Evolutionary conservation across 37 sponge, comb jelly and placozoan genomes (phyloP), one percentile per base, ranked within the genome.

Genomic region (Aphrocallistes beatrix): DNA sequence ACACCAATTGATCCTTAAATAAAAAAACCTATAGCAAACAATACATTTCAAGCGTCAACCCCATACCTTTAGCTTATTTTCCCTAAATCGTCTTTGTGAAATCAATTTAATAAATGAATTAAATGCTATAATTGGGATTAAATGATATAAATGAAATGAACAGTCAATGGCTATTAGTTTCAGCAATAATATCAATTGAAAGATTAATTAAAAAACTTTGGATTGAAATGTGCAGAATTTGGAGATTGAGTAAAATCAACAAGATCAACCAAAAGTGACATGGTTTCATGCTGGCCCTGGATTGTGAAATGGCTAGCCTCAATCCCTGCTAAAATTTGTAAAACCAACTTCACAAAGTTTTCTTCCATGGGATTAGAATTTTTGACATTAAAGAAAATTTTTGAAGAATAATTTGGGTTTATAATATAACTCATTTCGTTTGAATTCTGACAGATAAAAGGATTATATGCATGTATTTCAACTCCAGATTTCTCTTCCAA

Each of bases 231-330:
- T 60, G 75, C 28, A 60, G 75, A 19, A 13, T 60, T 60, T 25
- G 75, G 75, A 6, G 75, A 60, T 60, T 60, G 75, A 60, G 75
- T 60, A 60, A 60, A 60, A 60, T 60, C 75, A 32, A 60, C 21
- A 3, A 60, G 21, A 60, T 60, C 75, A 32, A 60, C 75, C 8
- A 60, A 13, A 60, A 60, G 75, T 60, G 75, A 60, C 75, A 60
- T 60, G 10, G 75, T 60, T 28, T 60, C 75, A 6, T 60, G 75
- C 34, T 60, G 75, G 3, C 75, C 75, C n/a, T 25, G n/a, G n/a
- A 19, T 30, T 25, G 75, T 60, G 21, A 60, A 60, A 30, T 60
- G 75, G 34, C 75, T 60, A 13, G 75, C 75, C 21, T 60, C 75
- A 60, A 60, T 60, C 3, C 75, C 75, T 8, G 75, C 8, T 28